These are phyloP conservation scores for Thymelicus acteon DNA, from an alignment of 2,888 invertebrate genomes.

Conservation along the genomic window DNA sequence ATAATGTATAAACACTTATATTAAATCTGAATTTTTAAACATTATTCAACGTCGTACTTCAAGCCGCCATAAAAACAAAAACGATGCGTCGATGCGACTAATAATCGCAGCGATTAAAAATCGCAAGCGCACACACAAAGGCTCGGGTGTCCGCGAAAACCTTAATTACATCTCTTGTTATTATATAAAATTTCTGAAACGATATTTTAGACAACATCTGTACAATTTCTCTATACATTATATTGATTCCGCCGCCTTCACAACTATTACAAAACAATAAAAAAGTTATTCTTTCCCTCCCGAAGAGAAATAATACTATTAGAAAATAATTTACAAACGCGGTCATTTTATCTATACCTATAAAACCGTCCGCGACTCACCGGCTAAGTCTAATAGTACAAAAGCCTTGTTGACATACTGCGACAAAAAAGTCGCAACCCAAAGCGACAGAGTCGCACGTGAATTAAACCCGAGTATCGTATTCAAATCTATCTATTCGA, in stretches of 20 bases:
- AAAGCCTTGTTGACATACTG: slow-evolving; percentile 5
- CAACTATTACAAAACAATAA: slow-evolving; percentile 11
- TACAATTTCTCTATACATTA: slow-evolving; percentile 39
- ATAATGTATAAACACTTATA: slow-evolving; percentile 32
- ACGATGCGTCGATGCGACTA: slow-evolving; percentile 24
- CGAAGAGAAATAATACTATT: slow-evolving; percentile 20
- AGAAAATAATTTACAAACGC: slow-evolving; percentile 26
- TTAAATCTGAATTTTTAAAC: slow-evolving; percentile 25
- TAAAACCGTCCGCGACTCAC: slow-evolving; percentile 14
- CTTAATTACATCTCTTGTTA: slow-evolving; percentile 32
- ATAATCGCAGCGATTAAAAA: slow-evolving; percentile 28
- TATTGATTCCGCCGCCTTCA: slow-evolving; percentile 22
- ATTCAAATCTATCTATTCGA: slow-evolving; percentile 59
- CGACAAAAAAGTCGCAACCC: slow-evolving; percentile 3
- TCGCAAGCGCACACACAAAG: slow-evolving; percentile 29
- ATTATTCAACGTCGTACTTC: slow-evolving; percentile 25
- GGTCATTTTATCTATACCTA: not conserved
- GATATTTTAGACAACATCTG: slow-evolving; percentile 42
- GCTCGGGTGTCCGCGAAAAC: slow-evolving; percentile 33
- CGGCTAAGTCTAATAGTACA: slow-evolving; percentile 15
- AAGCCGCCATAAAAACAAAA: slow-evolving; percentile 28
- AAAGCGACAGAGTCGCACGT: slow-evolving; percentile 15
- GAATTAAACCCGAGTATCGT: not conserved
- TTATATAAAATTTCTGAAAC: slow-evolving; percentile 42
- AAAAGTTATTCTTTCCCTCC: not conserved